Percentiles rank a stretch among this genome's conserved stretches.
Evolutionary conservation across 2,797 vertebrate genomes (phyloP).

Genomic region (Spatula versicolor): DNA sequence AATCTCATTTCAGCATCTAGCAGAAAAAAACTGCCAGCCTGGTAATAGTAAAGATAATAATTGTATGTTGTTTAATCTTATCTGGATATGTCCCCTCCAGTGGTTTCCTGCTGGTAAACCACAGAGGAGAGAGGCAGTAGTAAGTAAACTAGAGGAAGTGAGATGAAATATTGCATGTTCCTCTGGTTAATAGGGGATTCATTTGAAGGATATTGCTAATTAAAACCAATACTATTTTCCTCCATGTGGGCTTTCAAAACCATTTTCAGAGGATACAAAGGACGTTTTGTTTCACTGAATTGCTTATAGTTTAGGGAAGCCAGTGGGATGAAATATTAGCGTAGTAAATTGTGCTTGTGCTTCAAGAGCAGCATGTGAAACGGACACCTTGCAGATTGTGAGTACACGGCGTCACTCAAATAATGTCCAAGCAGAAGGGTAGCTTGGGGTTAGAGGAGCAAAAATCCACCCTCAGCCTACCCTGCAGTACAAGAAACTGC

Average conservation of each 20-base stretch:
- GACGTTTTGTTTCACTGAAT: conserved; percentile 28
- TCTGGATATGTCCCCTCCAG: conserved; percentile 42
- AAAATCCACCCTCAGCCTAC: conserved; percentile 4
- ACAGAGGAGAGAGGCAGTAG: conserved; percentile 45
- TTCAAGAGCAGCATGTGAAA: conserved; percentile 3
- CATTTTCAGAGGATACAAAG: conserved; percentile 31
- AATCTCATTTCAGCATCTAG: conserved; percentile 42
- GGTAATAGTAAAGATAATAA: conserved; percentile 57
- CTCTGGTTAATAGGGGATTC: conserved; percentile 32
- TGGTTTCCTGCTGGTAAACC: conserved; percentile 73
- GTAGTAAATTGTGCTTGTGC: not conserved
- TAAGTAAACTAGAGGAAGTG: conserved; percentile 47
- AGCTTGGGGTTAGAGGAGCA: not conserved
- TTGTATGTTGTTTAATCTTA: conserved; percentile 65
- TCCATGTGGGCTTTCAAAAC: conserved; percentile 42
- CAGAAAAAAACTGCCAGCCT: conserved; percentile 33
- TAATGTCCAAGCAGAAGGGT: not conserved
- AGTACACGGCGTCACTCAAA: not conserved
- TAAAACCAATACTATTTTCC: conserved; percentile 44
- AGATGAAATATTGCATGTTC: conserved; percentile 18
- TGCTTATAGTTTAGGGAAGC: not conserved
- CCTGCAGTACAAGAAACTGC: not conserved
- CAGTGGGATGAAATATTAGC: conserved; percentile 31
- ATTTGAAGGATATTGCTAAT: conserved; percentile 48
- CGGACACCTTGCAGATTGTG: not conserved